Evolutionary conservation across 2,888 invertebrate species (phyloP).

Genomic region (Gymnocheta viridis): DNA sequence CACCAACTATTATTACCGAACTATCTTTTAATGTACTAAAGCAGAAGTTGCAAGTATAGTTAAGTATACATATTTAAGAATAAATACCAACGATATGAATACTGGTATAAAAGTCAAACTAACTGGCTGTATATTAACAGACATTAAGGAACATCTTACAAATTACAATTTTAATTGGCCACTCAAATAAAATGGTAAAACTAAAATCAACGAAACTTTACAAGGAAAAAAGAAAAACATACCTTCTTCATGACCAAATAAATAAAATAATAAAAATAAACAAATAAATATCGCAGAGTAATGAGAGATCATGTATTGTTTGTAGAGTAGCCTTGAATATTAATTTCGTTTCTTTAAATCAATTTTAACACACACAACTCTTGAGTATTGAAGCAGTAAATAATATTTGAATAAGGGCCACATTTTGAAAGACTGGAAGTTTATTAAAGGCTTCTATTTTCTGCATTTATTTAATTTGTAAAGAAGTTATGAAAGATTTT

Average conservation of each 20-base stretch:
- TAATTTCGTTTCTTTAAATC: conserved; percentile 57
- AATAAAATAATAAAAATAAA: conserved; percentile 29
- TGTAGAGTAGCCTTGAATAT: conserved; percentile 62
- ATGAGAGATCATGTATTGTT: conserved; percentile 55
- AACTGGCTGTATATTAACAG: conserved; percentile 46
- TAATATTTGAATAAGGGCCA: conserved; percentile 20
- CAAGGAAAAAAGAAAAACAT: conserved; percentile 1
- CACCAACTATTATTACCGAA: conserved; percentile 3
- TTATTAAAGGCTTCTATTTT: background rate
- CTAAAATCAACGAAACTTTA: conserved; percentile 10
- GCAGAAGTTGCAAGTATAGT: conserved; percentile 3
- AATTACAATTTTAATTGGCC: conserved; percentile 65
- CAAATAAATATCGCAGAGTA: conserved; percentile 29
- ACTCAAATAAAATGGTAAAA: conserved; percentile 53
- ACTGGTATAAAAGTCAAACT: conserved; percentile 32
- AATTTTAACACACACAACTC: conserved; percentile 29
- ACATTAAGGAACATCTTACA: conserved; percentile 57
- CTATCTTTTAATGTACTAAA: conserved; percentile 17
- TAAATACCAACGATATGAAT: conserved; percentile 25
- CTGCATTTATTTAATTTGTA: too few species aligned
- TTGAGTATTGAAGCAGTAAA: background rate
- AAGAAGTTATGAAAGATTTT: too few species aligned
- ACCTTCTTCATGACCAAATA: conserved; percentile 18
- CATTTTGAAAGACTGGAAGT: background rate
- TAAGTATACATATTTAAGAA: background rate